These are phyloP conservation scores for Actinemys pallida DNA, from an alignment of 2,113 vertebrate genomes.

Conservation along the genomic window DNA sequence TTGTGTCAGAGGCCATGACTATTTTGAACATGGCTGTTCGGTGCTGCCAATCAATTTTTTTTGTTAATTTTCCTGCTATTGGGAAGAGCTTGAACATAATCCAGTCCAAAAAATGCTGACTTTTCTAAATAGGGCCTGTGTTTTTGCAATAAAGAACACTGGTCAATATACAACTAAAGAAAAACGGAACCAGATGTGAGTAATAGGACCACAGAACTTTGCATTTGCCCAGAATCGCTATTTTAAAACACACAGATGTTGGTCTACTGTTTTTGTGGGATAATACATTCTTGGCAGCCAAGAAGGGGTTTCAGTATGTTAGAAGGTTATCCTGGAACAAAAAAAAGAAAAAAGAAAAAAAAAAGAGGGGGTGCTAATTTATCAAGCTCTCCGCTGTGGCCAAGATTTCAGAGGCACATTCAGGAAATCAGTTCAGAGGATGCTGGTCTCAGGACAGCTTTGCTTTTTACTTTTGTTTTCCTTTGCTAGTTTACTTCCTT, in stretches of 20 bases:
- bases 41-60: conserved; percentile 58
- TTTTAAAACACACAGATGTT: conserved; percentile 86
- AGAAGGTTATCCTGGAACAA: conserved; percentile 73
- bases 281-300: conserved; percentile 82
- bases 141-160: conserved; percentile 85
- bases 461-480: neutral
- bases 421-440: conserved; percentile 25
- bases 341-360: neutral
- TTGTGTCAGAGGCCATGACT: conserved; percentile 49
- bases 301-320: conserved; percentile 76
- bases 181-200: conserved; percentile 87
- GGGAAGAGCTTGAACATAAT: conserved; percentile 78
- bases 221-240: conserved; percentile 85
- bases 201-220: conserved; percentile 83
- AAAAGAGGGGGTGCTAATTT: neutral
- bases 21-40: conserved; percentile 70
- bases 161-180: conserved; percentile 86
- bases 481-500: conserved; percentile 5
- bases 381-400: conserved; percentile 3
- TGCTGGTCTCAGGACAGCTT: neutral
- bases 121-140: conserved; percentile 77
- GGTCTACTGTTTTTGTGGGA: conserved; percentile 82
- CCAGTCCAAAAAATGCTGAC: conserved; percentile 81
- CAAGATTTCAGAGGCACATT: neutral
- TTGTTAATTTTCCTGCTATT: conserved; percentile 76